Base-by-base conservation (phyloP, 2,888 invertebrate genomes). In the Orthosia gothica region DNA sequence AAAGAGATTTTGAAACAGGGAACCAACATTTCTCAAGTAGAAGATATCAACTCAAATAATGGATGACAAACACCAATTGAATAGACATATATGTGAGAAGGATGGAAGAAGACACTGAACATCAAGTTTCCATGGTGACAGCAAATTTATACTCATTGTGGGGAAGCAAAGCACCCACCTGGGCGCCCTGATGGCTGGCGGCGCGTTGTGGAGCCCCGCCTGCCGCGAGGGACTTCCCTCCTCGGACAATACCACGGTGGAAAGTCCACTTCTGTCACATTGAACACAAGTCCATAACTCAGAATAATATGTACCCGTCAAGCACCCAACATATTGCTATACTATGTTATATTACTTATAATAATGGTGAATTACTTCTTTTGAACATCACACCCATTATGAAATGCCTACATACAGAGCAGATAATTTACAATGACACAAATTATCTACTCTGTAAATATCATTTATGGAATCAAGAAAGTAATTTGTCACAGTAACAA, bases 191-290 rank as follows among this genome's bases (percentile, higher is more conserved):
- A 82, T 94, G 95, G 89, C 95, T 94, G 90, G 95, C 94, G 91
- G 94, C 92, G 87, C 94, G 94, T 80, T 90, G 94, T 86, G 96
- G 90, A 88, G 96, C 95, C 90, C 95, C 96, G 90, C 95, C 93
- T 89, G 96, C 95, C 89, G 97, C 96, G 85, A 97, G 96, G 87
- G 97, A 96, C 92, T 97, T 97, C 94, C 97, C 97, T 95, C 98
- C 98, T 94, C 98, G 98, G 92, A 98, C 97, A 94, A 98, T 97
- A 96, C 98, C 98, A 93, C 98, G 98, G 96, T 98, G 98, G 96
- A 97, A 97, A 96, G 97, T 98, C 98, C 98, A 98, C 97, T 98
- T 98, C 98, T 98, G 97, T 93, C 91, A 92, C 93, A 93, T 91
- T 90, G 91, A 95, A 95, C 89, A 94, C 87, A 94, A 84, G 87